Evolutionary conservation across 2,888 invertebrate species (phyloP).

Genomic region (Brenthis daphne): DNA sequence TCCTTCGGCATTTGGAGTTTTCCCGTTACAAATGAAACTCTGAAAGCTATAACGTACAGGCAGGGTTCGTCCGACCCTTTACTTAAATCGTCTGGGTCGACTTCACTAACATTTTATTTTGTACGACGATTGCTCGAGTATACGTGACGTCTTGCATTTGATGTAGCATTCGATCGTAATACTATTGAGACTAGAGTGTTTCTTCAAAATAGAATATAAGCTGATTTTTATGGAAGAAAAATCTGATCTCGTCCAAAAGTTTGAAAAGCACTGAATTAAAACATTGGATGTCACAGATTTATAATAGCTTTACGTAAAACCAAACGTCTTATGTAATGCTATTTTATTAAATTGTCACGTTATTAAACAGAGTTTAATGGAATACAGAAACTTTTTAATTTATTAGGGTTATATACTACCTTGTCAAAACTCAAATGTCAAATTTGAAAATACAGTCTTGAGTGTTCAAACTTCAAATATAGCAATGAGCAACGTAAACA

Average conservation of each 20-base stretch:
- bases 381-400: neutral
- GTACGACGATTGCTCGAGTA: conserved; percentile 46
- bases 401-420: neutral
- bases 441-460: no score
- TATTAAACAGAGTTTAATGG: neutral
- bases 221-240: conserved; percentile 31
- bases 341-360: neutral
- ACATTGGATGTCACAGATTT: neutral
- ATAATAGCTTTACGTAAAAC: conserved; percentile 2
- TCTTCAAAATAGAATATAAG: conserved; percentile 27
- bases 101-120: conserved; percentile 56
- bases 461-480: neutral
- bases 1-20: conserved; percentile 35
- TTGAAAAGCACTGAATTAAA: neutral
- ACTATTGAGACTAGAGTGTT: conserved; percentile 38
- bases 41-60: conserved; percentile 51
- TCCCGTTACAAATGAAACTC: conserved; percentile 38
- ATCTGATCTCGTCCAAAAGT: neutral
- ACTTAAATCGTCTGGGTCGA: conserved; percentile 54
- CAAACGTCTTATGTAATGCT: neutral
- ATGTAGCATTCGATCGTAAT: conserved; percentile 46
- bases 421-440: neutral
- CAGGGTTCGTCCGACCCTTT: conserved; percentile 51
- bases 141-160: conserved; percentile 56
- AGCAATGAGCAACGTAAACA: conserved; percentile 5